Percentiles rank a stretch among this genome's conserved stretches.
Conservation (phyloP, 2,113 vertebrate species). For the Junco hyemalis region DNA sequence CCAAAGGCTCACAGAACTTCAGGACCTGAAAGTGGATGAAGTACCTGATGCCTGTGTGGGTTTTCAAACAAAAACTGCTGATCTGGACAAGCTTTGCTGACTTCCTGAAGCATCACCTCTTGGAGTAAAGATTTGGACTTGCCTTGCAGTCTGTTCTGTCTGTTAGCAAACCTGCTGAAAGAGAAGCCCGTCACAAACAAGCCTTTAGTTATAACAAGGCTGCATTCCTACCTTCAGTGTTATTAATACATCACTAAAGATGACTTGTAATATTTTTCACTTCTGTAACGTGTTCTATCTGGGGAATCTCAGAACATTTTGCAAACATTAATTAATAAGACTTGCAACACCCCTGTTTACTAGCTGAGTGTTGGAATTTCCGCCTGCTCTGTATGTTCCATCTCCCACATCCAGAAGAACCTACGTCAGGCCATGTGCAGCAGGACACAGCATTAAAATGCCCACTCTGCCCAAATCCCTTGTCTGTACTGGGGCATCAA, state of each 20-base stretch:
- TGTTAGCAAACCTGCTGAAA: background rate
- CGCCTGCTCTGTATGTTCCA: background rate
- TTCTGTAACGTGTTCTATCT: background rate
- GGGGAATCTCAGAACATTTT: conserved; percentile 40
- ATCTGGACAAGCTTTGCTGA: background rate
- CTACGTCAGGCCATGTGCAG: background rate
- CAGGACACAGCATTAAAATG: background rate
- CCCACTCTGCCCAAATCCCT: background rate
- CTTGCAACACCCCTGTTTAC: background rate
- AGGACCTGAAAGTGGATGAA: background rate
- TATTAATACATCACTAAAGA: background rate
- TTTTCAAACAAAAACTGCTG: background rate
- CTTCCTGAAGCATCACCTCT: background rate
- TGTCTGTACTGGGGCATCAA: background rate
- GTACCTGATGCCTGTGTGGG: background rate
- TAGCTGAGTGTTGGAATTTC: background rate
- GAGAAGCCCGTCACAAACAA: background rate
- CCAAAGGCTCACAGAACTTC: background rate
- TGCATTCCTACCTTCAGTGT: background rate
- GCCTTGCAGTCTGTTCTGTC: background rate
- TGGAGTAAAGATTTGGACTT: background rate
- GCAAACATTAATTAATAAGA: conserved; percentile 35
- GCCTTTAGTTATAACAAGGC: background rate
- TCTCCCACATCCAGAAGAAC: background rate
- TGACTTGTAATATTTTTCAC: conserved; percentile 21